phyloP scores from a whole-genome alignment of 1,140 invertebrate genomes.

The Drosophila nigromelanica region DNA sequence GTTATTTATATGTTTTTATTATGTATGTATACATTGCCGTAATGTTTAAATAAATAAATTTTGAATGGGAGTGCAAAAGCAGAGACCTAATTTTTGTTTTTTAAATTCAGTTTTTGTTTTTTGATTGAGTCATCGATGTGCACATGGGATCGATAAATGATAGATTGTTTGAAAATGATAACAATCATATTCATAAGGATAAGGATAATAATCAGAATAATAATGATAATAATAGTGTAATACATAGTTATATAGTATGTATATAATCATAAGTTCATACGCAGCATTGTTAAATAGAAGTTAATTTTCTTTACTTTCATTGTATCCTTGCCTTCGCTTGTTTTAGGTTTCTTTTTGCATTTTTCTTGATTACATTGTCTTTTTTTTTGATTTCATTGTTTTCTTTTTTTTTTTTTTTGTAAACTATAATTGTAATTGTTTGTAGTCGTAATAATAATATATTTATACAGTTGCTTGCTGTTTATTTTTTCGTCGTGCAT shows the following conservation, averaged over 20 bases:
- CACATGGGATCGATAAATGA: conserved; percentile 19
- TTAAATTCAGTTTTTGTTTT: conserved; percentile 14
- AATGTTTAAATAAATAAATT: conserved; percentile 18
- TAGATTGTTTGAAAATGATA: conserved; percentile 23
- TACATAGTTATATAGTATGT: conserved; percentile 69
- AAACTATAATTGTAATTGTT: conserved; percentile 59
- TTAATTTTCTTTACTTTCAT: conserved; percentile 46
- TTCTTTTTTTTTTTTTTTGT: conserved; percentile 18
- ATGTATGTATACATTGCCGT: neutral
- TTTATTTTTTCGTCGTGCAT: conserved; percentile 43
- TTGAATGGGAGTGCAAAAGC: conserved; percentile 9
- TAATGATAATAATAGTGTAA: conserved; percentile 56
- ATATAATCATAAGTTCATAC: conserved; percentile 83
- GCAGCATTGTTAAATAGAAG: conserved; percentile 78
- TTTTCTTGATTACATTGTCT: neutral
- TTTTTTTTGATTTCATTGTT: neutral
- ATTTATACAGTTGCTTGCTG: conserved; percentile 62
- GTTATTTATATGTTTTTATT: neutral
- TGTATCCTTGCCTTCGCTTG: conserved; percentile 15
- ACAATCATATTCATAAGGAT: conserved; percentile 8
- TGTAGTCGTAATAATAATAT: conserved; percentile 56
- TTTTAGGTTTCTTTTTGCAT: conserved; percentile 14
- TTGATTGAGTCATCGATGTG: conserved; percentile 32
- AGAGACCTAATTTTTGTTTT: neutral
- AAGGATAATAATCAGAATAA: conserved; percentile 6